A percentile compares a stretch with the other conserved stretches of the same genome.
Evolutionary conservation across 2,888 invertebrate genomes (phyloP).

Genomic region (Thysanoteuthis rhombus): DNA sequence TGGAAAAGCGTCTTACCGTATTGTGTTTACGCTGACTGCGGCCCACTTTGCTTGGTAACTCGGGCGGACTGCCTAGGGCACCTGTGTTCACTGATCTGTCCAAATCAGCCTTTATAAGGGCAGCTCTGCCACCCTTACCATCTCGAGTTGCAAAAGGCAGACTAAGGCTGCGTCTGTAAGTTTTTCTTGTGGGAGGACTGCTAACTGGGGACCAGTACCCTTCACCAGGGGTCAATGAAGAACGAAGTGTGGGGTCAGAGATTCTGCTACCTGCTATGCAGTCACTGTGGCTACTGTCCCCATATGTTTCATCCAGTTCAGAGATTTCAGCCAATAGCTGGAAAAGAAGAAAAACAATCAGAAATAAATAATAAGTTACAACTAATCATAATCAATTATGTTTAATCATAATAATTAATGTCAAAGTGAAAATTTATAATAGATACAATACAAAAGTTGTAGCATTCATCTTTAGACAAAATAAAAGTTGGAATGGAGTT

Average conservation of each 20-base stretch:
- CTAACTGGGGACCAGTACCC: conserved; percentile 27
- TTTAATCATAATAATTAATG: too few relatives aligned
- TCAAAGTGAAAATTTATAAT: too few relatives aligned
- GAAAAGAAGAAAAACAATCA: conserved; percentile 36
- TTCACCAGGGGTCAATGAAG: neutral
- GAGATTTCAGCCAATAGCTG: conserved; percentile 61
- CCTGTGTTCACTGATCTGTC: neutral
- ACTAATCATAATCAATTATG: neutral
- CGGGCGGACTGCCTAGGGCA: neutral
- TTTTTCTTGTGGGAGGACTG: conserved; percentile 27
- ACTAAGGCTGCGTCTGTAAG: conserved; percentile 30
- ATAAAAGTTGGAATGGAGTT: too few relatives aligned
- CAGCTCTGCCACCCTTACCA: neutral
- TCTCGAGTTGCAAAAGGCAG: conserved; percentile 28
- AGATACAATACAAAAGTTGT: too few relatives aligned
- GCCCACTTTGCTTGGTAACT: conserved; percentile 23
- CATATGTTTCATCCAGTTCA: conserved; percentile 51
- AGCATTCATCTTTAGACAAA: too few relatives aligned
- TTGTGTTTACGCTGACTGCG: conserved; percentile 27
- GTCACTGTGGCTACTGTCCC: neutral
- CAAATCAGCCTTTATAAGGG: neutral
- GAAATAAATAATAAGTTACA: neutral
- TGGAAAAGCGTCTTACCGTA: conserved; percentile 31
- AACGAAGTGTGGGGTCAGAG: neutral
- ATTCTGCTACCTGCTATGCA: neutral